phyloP scores from a whole-genome alignment of 1,140 invertebrate species.

The Coenobita brevimanus region DNA sequence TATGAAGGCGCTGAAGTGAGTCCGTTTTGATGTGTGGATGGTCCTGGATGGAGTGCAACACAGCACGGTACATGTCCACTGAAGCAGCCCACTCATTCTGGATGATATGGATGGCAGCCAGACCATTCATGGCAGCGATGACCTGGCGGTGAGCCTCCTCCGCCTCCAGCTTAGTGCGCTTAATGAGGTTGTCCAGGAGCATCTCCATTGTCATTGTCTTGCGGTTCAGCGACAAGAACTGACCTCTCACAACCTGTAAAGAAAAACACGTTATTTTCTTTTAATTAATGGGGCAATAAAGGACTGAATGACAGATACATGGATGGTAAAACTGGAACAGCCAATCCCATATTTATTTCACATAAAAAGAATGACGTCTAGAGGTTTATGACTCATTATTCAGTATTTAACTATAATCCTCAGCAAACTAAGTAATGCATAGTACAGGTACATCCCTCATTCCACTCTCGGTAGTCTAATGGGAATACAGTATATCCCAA shows the following conservation, averaged over 20 bases:
- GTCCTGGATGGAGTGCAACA: conserved; percentile 77
- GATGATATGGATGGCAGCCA: conserved; percentile 80
- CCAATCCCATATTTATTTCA: too few species aligned
- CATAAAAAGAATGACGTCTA: too few species aligned
- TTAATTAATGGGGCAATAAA: too few species aligned
- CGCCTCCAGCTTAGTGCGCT: conserved; percentile 79
- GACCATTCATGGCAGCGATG: conserved; percentile 80
- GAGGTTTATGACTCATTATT: too few species aligned
- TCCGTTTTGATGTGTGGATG: conserved; percentile 78
- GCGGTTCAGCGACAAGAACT: conserved; percentile 78
- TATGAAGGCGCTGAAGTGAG: conserved; percentile 80
- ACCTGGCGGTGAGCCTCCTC: conserved; percentile 80
- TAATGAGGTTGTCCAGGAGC: conserved; percentile 79
- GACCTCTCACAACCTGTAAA: conserved; percentile 75
- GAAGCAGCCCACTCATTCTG: conserved; percentile 76
- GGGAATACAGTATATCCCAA: too few species aligned
- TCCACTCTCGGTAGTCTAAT: too few species aligned
- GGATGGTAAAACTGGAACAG: too few species aligned
- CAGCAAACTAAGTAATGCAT: too few species aligned
- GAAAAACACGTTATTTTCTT: too few species aligned
- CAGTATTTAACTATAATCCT: too few species aligned
- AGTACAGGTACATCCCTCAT: too few species aligned
- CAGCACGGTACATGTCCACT: conserved; percentile 78
- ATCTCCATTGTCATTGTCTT: conserved; percentile 81
- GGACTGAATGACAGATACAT: too few species aligned